Conservation (phyloP, 2,113 vertebrate genomes). For the Tragelaphus scriptus region DNA sequence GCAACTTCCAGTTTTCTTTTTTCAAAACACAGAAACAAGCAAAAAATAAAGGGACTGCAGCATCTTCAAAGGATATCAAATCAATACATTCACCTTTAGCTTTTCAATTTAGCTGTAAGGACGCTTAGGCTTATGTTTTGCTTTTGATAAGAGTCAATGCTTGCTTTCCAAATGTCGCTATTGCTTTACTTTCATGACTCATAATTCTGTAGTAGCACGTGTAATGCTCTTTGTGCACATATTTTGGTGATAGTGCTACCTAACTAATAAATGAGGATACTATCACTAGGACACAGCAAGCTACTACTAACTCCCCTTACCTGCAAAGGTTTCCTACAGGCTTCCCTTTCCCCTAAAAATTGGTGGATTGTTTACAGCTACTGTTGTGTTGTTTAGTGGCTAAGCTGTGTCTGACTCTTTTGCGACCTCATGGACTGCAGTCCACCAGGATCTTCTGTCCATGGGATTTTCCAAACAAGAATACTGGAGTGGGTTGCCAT, state of each 20-base stretch:
- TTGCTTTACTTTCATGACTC: neutral
- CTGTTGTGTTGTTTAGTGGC: neutral
- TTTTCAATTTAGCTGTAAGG: conserved; percentile 4
- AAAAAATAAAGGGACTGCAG: neutral
- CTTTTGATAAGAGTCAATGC: neutral
- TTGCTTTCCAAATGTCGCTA: neutral
- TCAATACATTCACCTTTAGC: neutral
- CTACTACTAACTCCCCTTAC: neutral
- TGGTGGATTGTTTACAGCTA: neutral
- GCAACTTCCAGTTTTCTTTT: neutral
- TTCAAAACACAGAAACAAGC: neutral
- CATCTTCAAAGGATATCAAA: neutral
- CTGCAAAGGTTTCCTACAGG: neutral
- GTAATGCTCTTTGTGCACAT: neutral
- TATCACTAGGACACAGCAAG: neutral
- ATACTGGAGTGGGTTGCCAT: neutral
- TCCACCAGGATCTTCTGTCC: neutral
- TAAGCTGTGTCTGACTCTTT: neutral
- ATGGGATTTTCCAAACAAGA: neutral
- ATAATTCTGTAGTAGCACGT: neutral
- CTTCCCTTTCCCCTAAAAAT: neutral
- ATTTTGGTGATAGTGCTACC: neutral
- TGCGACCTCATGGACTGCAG: neutral
- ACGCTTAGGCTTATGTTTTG: neutral
- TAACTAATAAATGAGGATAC: neutral